Conservation (phyloP, 2,888 invertebrate species). For the Adelphocoris suturalis region DNA sequence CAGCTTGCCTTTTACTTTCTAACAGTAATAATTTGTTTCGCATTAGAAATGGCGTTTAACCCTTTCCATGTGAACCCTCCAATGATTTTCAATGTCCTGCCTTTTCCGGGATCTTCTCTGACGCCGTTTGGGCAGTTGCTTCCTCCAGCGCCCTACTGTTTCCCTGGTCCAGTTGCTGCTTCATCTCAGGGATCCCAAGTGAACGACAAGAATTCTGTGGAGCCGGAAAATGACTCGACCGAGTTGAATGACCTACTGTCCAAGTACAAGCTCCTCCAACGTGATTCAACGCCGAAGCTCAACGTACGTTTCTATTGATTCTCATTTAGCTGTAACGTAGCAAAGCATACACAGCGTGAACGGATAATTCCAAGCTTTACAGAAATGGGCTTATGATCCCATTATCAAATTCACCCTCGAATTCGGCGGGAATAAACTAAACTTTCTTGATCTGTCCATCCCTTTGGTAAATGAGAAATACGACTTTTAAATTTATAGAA, state of each 20-base stretch:
- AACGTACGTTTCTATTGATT: constrained; percentile 28
- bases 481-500: too few relatives aligned
- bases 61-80: constrained; percentile 28
- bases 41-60: neutral
- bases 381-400: too few relatives aligned
- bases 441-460: too few relatives aligned
- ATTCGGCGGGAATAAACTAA: too few relatives aligned
- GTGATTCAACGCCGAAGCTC: neutral
- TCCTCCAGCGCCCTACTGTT: constrained; percentile 59
- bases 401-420: too few relatives aligned
- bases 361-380: too few relatives aligned
- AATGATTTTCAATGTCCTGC: constrained; percentile 42
- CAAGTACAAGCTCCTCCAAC: constrained; percentile 18
- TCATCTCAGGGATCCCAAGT: neutral
- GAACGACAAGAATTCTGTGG: neutral
- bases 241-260: constrained; percentile 14
- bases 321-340: too few relatives aligned
- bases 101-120: constrained; percentile 19
- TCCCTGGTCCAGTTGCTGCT: neutral
- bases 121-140: neutral
- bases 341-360: too few relatives aligned
- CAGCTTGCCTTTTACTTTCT: neutral
- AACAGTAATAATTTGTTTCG: neutral
- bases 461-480: too few relatives aligned
- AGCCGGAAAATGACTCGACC: neutral